Conservation (phyloP, 2,113 vertebrate genomes). For the Corythornis vintsioides region DNA sequence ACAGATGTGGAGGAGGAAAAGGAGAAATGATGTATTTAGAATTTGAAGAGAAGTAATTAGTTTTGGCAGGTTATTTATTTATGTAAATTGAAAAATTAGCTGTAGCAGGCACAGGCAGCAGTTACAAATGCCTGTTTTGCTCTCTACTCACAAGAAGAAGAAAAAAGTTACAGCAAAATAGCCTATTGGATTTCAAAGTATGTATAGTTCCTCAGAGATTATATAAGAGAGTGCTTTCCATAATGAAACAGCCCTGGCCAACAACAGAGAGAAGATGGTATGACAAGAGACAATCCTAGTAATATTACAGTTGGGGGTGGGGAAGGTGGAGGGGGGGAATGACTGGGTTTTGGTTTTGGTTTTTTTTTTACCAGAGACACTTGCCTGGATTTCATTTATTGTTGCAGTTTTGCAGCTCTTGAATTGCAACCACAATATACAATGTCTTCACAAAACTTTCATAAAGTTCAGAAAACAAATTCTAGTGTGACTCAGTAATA, state of each 20-base stretch:
- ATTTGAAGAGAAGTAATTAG: constrained; percentile 79
- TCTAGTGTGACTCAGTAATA: background rate
- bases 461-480: background rate
- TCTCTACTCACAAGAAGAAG: constrained; percentile 16
- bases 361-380: background rate
- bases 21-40: constrained; percentile 76
- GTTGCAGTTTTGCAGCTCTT: background rate
- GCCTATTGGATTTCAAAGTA: constrained; percentile 37
- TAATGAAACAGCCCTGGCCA: background rate
- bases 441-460: constrained; percentile 6
- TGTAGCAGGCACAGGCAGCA: constrained; percentile 45
- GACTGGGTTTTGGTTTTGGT: background rate
- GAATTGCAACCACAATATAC: background rate
- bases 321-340: background rate
- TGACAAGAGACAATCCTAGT: background rate
- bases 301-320: background rate
- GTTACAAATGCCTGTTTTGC: constrained; percentile 54
- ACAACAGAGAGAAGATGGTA: background rate
- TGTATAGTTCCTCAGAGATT: background rate
- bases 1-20: constrained; percentile 67
- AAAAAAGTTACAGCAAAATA: constrained; percentile 37
- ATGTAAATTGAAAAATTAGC: constrained; percentile 81
- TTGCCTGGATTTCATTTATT: constrained; percentile 11
- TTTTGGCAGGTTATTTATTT: constrained; percentile 82
- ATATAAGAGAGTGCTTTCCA: background rate